Evolutionary conservation across 2,888 invertebrate genomes (phyloP).

Genomic region (Drosophila nr. fundita): DNA sequence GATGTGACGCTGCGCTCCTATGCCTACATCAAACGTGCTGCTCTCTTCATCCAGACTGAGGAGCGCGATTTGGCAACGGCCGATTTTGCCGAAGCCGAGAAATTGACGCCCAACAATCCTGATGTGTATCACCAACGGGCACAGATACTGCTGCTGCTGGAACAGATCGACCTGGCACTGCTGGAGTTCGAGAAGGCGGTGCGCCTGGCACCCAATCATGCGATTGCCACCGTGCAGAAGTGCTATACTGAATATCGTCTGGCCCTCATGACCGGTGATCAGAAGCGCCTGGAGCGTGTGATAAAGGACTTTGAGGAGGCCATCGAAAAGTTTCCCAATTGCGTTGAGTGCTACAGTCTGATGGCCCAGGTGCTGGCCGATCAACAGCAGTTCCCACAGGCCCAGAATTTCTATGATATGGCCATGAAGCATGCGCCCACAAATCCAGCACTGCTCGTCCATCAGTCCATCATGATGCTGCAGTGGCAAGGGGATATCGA

Average conservation of each 20-base stretch:
- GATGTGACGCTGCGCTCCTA: constrained; percentile 90
- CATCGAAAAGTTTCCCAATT: constrained; percentile 92
- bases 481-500: constrained; percentile 94
- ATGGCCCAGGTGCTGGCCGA: constrained; percentile 96
- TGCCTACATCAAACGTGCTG: constrained; percentile 95
- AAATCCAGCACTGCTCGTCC: constrained; percentile 94
- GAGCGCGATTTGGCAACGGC: constrained; percentile 90
- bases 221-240: constrained; percentile 95
- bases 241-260: constrained; percentile 94
- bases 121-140: constrained; percentile 98
- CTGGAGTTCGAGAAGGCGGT: constrained; percentile 93
- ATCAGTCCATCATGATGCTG: constrained; percentile 92
- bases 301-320: constrained; percentile 91
- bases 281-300: constrained; percentile 88
- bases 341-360: constrained; percentile 94
- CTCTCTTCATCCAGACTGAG: constrained; percentile 92
- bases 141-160: constrained; percentile 93
- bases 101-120: constrained; percentile 91
- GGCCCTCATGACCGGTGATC: constrained; percentile 88
- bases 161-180: constrained; percentile 92
- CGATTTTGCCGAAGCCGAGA: constrained; percentile 92
- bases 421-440: constrained; percentile 93
- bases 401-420: constrained; percentile 92
- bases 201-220: constrained; percentile 92
- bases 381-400: constrained; percentile 92